phyloP scores from a whole-genome alignment of 2,888 invertebrate genomes.

The Agonopterix subpropinquella region DNA sequence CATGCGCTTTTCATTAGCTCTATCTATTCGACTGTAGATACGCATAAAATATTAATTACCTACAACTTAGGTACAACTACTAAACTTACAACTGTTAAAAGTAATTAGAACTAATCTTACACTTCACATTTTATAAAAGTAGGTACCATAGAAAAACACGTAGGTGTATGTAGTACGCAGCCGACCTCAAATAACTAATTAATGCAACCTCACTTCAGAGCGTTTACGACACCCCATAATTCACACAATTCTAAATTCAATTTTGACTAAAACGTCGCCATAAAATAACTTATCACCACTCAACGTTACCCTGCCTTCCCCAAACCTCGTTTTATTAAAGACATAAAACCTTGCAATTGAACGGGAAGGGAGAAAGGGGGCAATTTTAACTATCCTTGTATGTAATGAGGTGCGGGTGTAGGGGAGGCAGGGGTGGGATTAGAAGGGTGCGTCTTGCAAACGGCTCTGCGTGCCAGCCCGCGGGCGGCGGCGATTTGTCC shows the following conservation, averaged over 20 bases:
- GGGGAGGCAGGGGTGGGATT: constrained; percentile 42
- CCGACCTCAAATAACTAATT: no score
- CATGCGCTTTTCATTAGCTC: no score
- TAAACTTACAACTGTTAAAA: no score
- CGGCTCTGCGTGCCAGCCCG: constrained; percentile 64
- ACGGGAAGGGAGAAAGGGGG: constrained; percentile 1
- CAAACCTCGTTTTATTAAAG: constrained; percentile 57
- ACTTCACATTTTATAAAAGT: no score
- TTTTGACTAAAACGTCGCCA: background rate
- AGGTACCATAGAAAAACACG: no score
- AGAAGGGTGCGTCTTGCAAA: constrained; percentile 73
- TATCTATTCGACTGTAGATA: no score
- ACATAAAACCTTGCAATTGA: constrained; percentile 50
- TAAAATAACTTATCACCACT: constrained; percentile 7
- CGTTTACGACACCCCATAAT: background rate
- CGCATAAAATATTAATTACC: no score
- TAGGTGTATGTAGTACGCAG: no score
- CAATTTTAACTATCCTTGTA: constrained; percentile 60
- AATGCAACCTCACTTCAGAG: no score
- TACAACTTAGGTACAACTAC: no score
- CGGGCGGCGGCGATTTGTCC: constrained; percentile 68
- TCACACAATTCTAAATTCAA: constrained; percentile 1
- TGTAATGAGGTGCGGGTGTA: constrained; percentile 46
- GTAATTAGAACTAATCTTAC: no score
- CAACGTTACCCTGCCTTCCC: constrained; percentile 18